A percentile compares a stretch with the other conserved stretches of the same genome.
These are phyloP conservation scores for Trileptium ribeirensis DNA, from an alignment of 2,888 invertebrate species.

Conservation along the genomic window DNA sequence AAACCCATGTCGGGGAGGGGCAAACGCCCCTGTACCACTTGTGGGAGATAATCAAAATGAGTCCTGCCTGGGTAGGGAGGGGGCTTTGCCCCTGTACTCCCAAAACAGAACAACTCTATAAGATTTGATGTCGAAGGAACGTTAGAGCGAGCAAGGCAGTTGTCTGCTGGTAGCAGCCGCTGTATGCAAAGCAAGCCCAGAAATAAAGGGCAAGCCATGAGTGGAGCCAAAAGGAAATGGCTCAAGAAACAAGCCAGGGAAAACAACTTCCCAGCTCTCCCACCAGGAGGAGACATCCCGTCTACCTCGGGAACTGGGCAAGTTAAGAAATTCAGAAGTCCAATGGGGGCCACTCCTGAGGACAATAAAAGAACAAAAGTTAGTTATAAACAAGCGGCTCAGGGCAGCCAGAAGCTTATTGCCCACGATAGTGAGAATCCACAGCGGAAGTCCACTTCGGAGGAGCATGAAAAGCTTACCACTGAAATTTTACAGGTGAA, in stretches of 20 bases:
- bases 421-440: background rate
- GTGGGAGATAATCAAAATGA: background rate
- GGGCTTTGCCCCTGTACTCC: background rate
- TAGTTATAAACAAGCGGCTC: background rate
- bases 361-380: background rate
- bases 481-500: background rate
- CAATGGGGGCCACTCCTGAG: background rate
- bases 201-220: background rate
- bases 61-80: background rate
- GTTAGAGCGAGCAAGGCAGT: too few species aligned
- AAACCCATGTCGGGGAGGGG: too few species aligned
- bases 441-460: background rate
- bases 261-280: background rate
- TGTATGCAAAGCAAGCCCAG: background rate
- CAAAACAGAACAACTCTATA: background rate
- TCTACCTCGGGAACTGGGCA: background rate
- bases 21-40: too few species aligned
- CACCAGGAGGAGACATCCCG: background rate
- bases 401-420: background rate
- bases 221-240: background rate
- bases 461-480: background rate
- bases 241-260: background rate
- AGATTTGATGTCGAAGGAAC: too few species aligned
- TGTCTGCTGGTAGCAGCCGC: background rate
- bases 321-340: background rate